These are phyloP conservation scores for Apis laboriosa DNA, from an alignment of 1,140 invertebrate species.

Conservation along the genomic window DNA sequence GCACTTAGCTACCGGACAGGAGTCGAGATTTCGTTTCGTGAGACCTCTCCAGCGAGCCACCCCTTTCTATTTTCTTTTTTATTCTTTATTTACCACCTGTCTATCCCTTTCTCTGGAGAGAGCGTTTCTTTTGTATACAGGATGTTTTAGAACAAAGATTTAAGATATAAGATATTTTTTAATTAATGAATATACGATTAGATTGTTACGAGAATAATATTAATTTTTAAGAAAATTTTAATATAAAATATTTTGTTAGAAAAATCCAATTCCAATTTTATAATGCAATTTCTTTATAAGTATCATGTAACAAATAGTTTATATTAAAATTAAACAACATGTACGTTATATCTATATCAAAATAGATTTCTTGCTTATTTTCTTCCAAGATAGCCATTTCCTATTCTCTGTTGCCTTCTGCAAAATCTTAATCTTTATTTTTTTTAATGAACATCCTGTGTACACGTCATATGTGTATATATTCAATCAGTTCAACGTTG, in stretches of 20 bases:
- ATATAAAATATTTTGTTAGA: no score
- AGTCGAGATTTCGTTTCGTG: conserved; percentile 57
- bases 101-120: background rate
- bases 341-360: no score
- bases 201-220: no score
- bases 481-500: background rate
- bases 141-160: background rate
- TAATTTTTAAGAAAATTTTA: no score
- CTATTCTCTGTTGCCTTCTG: no score
- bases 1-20: conserved; percentile 69
- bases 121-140: background rate
- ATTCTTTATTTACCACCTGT: background rate
- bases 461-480: background rate
- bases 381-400: no score
- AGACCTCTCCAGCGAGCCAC: conserved; percentile 4
- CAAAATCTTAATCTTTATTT: background rate
- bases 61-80: conserved; percentile 3
- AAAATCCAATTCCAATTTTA: no score
- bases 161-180: background rate
- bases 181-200: no score
- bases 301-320: no score
- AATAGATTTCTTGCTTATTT: no score
- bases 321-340: no score
- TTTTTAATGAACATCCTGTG: background rate
- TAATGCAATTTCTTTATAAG: no score